Conservation (phyloP, 2,113 vertebrate genomes). For the Barnardius zonarius region DNA sequence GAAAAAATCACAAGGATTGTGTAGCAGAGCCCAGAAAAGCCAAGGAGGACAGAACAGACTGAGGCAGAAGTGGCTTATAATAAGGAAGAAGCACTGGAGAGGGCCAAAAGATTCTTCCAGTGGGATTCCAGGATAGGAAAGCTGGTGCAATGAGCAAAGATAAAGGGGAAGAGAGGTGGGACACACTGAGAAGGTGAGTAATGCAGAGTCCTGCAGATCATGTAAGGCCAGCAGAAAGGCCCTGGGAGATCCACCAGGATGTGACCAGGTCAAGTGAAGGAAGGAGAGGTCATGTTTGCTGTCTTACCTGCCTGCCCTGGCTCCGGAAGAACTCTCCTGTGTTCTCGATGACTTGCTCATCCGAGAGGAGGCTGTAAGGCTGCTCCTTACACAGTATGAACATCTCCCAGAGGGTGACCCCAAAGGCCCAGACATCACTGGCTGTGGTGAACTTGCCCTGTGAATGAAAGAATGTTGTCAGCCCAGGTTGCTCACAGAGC, state of each 20-base stretch:
- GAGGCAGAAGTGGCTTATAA: background rate
- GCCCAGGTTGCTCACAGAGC: background rate
- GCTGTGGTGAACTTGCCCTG: conserved; percentile 98
- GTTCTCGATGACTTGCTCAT: conserved; percentile 97
- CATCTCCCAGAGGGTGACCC: conserved; percentile 95
- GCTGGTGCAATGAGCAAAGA: background rate
- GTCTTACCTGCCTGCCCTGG: conserved; percentile 89
- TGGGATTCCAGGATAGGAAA: background rate
- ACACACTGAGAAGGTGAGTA: background rate
- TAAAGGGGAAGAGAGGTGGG: background rate
- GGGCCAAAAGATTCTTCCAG: background rate
- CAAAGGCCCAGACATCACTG: conserved; percentile 95
- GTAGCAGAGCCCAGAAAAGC: background rate
- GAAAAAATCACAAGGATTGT: background rate
- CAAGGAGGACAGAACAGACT: background rate
- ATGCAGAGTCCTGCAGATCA: background rate
- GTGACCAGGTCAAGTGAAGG: background rate
- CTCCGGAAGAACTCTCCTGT: conserved; percentile 96
- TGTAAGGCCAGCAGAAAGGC: background rate
- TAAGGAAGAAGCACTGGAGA: background rate
- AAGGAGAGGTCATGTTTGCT: rapidly evolving
- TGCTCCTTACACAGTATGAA: conserved; percentile 93
- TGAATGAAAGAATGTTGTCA: background rate
- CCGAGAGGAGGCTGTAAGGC: conserved; percentile 90
- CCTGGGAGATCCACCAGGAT: background rate